Base-by-base conservation (phyloP, 2,888 invertebrate species). In the Drosophila anomelani region DNA sequence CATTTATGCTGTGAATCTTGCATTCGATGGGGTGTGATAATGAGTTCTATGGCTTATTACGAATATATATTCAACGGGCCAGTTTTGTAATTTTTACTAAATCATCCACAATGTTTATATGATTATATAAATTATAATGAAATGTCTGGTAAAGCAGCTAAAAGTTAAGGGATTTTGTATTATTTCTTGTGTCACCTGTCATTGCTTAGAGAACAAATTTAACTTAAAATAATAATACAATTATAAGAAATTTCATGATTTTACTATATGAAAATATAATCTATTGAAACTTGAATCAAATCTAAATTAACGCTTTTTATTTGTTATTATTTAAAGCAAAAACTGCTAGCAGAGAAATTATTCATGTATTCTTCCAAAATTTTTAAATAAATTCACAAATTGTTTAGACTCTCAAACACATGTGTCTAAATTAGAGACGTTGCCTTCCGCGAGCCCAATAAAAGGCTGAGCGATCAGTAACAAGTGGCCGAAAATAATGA, bases 31-130 rank as follows among this genome's bases (percentile, higher is more conserved):
- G 80, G 76, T 84, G 77, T 75, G 74, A 81, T 76, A 69, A 73
- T 75, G 51, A 62, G 39, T 53, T 71, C 61, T 61, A 78, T 76
- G 80, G 72, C 41, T 54, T 74, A 81, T 81, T 80, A 68, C 60
- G 56, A 13, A 43, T 41, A 63, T 55, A 43, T 54, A 36, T 54
- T 26, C 38, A 20, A 38, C 38, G 44, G 60, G 32, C 51, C 55
- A 34, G 44, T 51, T 41, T 68, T 71, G 49, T 51, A 43, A 57
- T 46, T 57, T 58, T 4, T 9, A 36, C 32, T 49, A 47, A 57
- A 63, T 68, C 49, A 49, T 38, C 47, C 47, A 59, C 59, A 54
- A 23, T 46, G 53, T 15, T 38, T 13, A 17, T 8, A 23, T 41
- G 8, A 51, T 7, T n/a, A 13, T 29, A 23, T 46, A 17, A 47